These are phyloP conservation scores for Megaustenia siamemsis DNA, from an alignment of 2,888 invertebrate species.

Conservation along the genomic window DNA sequence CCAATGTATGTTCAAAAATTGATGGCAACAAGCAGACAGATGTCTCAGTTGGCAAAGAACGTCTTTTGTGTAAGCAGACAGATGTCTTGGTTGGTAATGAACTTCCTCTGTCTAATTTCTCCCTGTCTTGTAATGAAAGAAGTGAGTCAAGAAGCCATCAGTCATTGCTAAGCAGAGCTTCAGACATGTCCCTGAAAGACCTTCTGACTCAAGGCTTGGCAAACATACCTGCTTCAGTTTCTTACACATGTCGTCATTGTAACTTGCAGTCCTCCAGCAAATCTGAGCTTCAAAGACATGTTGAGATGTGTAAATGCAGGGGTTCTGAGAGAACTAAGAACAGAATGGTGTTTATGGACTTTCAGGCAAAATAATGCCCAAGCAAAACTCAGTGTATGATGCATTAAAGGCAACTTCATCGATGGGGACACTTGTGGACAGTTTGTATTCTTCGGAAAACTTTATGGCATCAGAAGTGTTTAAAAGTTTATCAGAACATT, in stretches of 20 bases:
- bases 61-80: not conserved
- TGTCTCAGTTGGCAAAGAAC: not conserved
- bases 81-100: not conserved
- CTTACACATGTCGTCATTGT: constrained; percentile 26
- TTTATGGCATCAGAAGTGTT: constrained; percentile 26
- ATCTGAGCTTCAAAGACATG: constrained; percentile 26
- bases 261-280: constrained; percentile 22
- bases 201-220: constrained; percentile 25
- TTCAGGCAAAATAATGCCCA: not conserved
- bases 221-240: not conserved
- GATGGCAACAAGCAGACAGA: not conserved
- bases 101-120: not conserved
- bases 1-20: not conserved
- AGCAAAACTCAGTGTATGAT: not conserved
- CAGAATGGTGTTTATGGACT: not conserved
- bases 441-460: not conserved
- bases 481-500: constrained; percentile 29
- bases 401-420: not conserved
- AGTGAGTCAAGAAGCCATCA: not conserved
- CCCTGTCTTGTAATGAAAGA: not conserved
- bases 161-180: constrained; percentile 1
- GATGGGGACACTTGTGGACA: not conserved
- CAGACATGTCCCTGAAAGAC: constrained; percentile 44
- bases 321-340: not conserved
- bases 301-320: constrained; percentile 9